Evolutionary conservation across 2,113 vertebrate genomes (phyloP).

Genomic region (Diadophis punctatus): DNA sequence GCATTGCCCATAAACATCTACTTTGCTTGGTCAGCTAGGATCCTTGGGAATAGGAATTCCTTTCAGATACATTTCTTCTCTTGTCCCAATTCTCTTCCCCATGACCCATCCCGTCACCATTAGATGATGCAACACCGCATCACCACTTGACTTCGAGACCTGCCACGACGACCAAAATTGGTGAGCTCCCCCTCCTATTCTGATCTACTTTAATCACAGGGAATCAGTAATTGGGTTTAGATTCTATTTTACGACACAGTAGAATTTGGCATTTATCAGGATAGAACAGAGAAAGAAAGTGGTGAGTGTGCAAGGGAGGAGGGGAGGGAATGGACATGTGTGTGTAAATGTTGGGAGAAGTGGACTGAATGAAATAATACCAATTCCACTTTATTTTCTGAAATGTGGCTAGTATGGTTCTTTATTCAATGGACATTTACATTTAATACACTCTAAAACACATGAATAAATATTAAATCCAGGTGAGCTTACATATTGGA

Average conservation of each 20-base stretch:
- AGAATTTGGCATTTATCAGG: conserved; percentile 30
- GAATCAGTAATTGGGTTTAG: conserved; percentile 39
- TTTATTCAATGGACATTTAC: conserved; percentile 41
- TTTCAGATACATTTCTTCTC: conserved; percentile 71
- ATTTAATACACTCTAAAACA: conserved; percentile 23
- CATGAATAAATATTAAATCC: conserved; percentile 1
- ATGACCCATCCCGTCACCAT: conserved; percentile 66
- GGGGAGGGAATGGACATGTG: conserved; percentile 4
- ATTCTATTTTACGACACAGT: conserved; percentile 27
- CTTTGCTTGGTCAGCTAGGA: conserved; percentile 50
- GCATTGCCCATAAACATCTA: conserved; percentile 38
- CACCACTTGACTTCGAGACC: conserved; percentile 70
- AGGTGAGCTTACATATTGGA: conserved; percentile 19
- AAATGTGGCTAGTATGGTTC: conserved; percentile 15
- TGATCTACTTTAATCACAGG: conserved; percentile 58
- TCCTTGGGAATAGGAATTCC: conserved; percentile 55
- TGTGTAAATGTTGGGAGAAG: conserved; percentile 18
- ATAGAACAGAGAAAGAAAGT: conserved; percentile 42
- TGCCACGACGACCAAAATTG: conserved; percentile 68
- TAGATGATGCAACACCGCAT: conserved; percentile 72
- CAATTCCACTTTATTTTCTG: conserved; percentile 30
- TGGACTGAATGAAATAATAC: background rate
- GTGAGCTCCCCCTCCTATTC: conserved; percentile 62
- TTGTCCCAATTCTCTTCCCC: conserved; percentile 67
- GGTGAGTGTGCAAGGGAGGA: conserved; percentile 34